Conservation (phyloP, 1,140 invertebrate genomes). For the Bradynema listronoti region DNA sequence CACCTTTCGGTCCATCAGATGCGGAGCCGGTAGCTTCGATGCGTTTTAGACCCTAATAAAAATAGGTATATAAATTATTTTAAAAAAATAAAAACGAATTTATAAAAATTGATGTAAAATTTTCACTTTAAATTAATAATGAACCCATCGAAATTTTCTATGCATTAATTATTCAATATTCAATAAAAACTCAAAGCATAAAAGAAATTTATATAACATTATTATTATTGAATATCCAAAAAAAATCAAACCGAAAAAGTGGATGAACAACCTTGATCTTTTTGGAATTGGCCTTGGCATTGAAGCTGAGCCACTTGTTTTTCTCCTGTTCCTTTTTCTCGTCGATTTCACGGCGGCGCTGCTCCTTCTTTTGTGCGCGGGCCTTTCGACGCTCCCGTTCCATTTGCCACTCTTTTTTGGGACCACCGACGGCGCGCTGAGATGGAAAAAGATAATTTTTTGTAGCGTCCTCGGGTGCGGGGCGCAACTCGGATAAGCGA, state of each 20-base stretch:
- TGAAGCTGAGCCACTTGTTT: constrained; percentile 45
- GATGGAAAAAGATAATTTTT: constrained; percentile 42
- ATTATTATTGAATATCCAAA: not conserved
- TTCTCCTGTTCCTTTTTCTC: constrained; percentile 40
- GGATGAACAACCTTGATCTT: constrained; percentile 33
- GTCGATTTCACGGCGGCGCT: constrained; percentile 33
- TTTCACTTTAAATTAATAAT: constrained; percentile 5
- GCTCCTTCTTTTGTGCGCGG: constrained; percentile 41
- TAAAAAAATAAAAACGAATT: not conserved
- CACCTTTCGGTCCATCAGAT: constrained; percentile 30
- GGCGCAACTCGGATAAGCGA: constrained; percentile 23
- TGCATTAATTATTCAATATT: not conserved
- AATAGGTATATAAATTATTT: constrained; percentile 3
- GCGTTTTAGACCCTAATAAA: constrained; percentile 39
- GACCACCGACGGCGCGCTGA: not conserved
- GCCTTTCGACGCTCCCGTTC: constrained; percentile 39
- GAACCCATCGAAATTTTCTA: constrained; percentile 2
- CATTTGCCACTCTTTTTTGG: constrained; percentile 44
- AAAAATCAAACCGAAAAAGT: not conserved
- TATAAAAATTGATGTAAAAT: constrained; percentile 14
- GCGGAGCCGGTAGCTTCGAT: constrained; percentile 34
- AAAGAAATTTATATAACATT: too few relatives aligned
- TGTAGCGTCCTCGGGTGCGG: constrained; percentile 38
- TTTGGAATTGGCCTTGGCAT: constrained; percentile 32
- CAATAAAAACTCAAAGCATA: not conserved